phyloP scores from a whole-genome alignment of 2,888 invertebrate species.

The Zhengitettix transpicula region DNA sequence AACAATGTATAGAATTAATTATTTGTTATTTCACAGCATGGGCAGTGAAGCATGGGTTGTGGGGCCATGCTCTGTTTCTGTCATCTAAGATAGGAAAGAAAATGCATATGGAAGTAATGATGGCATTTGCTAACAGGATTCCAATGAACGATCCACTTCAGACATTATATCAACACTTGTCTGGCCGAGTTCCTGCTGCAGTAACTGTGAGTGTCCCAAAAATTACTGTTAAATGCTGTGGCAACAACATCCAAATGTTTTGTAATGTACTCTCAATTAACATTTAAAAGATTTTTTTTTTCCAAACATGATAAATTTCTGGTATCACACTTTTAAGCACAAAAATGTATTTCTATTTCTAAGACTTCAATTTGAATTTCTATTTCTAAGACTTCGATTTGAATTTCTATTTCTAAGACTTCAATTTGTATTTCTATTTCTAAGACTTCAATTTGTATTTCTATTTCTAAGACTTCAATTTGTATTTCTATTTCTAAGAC shows the following conservation, averaged over 20 bases:
- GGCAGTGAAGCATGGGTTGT: slow-evolving; percentile 73
- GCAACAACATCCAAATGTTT: no score
- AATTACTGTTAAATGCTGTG: neutral
- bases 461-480: no score
- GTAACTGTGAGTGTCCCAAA: slow-evolving; percentile 47
- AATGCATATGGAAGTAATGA: slow-evolving; percentile 69
- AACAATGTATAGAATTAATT: neutral
- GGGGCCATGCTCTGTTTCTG: slow-evolving; percentile 90
- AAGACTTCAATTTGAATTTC: no score
- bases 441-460: neutral
- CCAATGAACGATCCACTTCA: slow-evolving; percentile 75
- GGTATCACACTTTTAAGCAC: no score
- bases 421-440: neutral
- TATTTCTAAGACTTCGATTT: no score
- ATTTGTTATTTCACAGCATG: slow-evolving; percentile 43
- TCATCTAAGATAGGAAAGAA: slow-evolving; percentile 74
- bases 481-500: no score
- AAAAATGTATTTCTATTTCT: no score
- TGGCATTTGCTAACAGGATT: slow-evolving; percentile 74
- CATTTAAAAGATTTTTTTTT: no score
- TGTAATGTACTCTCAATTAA: no score
- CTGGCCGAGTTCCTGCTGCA: slow-evolving; percentile 61
- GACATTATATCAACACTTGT: slow-evolving; percentile 83
- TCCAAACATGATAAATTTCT: no score
- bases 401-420: no score